Base-by-base conservation (phyloP, 2,888 invertebrate genomes). In the Venusia cambrica region DNA sequence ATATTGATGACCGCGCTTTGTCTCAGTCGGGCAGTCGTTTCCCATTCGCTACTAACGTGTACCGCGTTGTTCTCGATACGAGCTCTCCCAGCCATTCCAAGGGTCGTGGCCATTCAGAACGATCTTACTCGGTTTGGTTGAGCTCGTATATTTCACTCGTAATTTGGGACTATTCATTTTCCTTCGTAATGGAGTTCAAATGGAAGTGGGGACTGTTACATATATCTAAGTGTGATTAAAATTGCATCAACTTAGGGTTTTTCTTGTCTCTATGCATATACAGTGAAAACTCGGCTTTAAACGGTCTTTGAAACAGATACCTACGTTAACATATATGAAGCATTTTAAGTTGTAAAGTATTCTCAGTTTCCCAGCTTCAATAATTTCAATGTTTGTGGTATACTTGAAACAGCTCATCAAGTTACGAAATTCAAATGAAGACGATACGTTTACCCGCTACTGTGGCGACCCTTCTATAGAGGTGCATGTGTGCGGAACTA, bases 1-100 rank as follows among this genome's bases (percentile, higher is more conserved):
- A 62, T 80, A 84, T 83, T 83, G 78, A 84, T 84, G 81, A 64
- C 61, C 54, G 47, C 68, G 57, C 71, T 84, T 76, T 74, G 74
- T 84, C 78, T 73, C 56, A 59, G 81, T 83, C 83, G 51, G 50
- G 53, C 62, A 65, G 62, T 60, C 69, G 63, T 68, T 73, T 53
- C 64, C 58, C 62, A 63, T 68, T 64, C 68, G 66, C 66, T 69
- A 67, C 64, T 62, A 66, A 65, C 62, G 59, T 61, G 62, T 62
- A 66, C 64, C 62, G 59, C 60, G 62, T 62, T 65, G 64, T 62
- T 65, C 53, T 51, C 60, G 68, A 67, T 62, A 59, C 57, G 64
- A 66, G 67, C 70, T 71, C 68, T 59, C n/a, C 59, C 55, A 45
- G 57, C 39, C 38, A 25, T 30, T 34, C 32, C 31, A 52, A 59